Conservation (phyloP, 2,113 vertebrate species). For the Pagrus major region DNA sequence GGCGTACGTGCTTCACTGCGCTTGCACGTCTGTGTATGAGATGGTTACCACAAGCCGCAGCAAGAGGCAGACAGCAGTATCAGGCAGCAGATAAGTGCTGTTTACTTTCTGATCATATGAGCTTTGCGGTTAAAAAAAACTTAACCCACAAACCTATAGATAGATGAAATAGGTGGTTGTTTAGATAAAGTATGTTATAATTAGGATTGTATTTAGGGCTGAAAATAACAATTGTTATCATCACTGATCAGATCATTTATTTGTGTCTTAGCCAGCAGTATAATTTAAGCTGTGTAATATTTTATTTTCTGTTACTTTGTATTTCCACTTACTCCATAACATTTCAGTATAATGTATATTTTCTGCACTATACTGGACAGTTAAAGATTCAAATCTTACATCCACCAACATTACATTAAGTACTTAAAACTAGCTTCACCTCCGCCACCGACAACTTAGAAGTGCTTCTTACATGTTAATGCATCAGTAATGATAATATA, state of each 20-base stretch:
- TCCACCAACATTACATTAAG: background rate
- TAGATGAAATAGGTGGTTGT: background rate
- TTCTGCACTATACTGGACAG: background rate
- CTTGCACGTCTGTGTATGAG: background rate
- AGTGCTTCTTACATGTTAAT: background rate
- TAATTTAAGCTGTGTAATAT: background rate
- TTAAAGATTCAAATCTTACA: background rate
- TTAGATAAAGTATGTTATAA: background rate
- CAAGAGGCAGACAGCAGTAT: slow-evolving; percentile 20
- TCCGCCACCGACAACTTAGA: background rate
- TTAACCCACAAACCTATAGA: too few species aligned
- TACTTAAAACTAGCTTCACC: background rate
- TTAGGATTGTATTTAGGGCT: background rate
- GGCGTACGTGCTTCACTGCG: background rate
- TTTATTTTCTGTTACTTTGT: background rate
- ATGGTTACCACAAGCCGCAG: background rate
- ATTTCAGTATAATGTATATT: background rate
- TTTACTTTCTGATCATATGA: slow-evolving; percentile 6
- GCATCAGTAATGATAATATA: background rate
- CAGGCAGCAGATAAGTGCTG: slow-evolving; percentile 4
- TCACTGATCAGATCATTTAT: background rate
- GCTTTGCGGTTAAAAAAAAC: background rate
- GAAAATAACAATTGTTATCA: background rate
- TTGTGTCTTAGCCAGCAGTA: background rate
- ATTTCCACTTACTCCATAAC: background rate